Evolutionary conservation across 2,113 vertebrate genomes (phyloP).

Genomic region (Smithornis capensis): DNA sequence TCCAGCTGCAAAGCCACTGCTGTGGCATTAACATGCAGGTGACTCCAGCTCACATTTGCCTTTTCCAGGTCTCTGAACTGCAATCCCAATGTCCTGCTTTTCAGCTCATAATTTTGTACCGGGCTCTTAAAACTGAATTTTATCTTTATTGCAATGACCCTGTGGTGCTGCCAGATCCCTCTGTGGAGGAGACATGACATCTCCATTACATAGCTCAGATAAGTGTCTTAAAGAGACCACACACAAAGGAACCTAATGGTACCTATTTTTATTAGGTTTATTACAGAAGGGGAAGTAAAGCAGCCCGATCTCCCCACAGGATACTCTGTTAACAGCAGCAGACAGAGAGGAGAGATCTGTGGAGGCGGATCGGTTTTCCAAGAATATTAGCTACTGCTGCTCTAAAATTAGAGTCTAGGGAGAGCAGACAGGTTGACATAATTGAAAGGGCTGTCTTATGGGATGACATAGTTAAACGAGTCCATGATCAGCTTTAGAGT

Average conservation of each 20-base stretch:
- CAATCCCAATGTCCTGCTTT: not conserved
- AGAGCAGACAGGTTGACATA: constrained; percentile 71
- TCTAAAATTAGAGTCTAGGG: constrained; percentile 72
- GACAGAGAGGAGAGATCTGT: constrained; percentile 59
- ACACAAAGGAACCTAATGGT: constrained; percentile 61
- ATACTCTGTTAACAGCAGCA: constrained; percentile 56
- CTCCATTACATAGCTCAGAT: constrained; percentile 63
- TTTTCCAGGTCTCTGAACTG: not conserved
- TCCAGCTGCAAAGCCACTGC: not conserved
- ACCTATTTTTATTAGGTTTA: constrained; percentile 69
- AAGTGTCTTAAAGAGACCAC: constrained; percentile 66
- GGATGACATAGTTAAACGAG: constrained; percentile 70
- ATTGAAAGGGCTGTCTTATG: constrained; percentile 70
- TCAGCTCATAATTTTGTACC: not conserved
- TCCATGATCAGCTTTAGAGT: constrained; percentile 64
- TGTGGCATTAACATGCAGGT: not conserved
- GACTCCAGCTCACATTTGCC: not conserved
- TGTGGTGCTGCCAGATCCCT: not conserved
- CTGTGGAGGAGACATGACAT: constrained; percentile 51
- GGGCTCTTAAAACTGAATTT: constrained; percentile 35
- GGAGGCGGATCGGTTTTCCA: constrained; percentile 62
- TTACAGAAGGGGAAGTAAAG: constrained; percentile 61
- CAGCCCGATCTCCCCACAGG: constrained; percentile 58
- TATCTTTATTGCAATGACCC: constrained; percentile 53
- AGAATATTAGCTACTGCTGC: constrained; percentile 70